Evolutionary conservation across 37 sponge, comb jelly and placozoan species (phyloP).

Genomic region (Theonella swinhoei): DNA sequence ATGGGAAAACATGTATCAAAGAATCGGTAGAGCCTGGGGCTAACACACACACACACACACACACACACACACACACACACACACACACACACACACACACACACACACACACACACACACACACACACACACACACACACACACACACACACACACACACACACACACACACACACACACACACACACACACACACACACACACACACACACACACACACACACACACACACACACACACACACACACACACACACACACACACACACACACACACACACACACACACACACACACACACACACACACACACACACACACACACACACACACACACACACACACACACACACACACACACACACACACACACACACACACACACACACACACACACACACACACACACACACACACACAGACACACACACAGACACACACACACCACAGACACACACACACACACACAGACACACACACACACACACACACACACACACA

Average conservation of each 20-base stretch:
- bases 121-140: constrained; percentile 42
- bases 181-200: background rate
- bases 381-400: background rate
- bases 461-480: background rate
- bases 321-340: constrained; percentile 22
- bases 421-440: too few species aligned
- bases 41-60: too few species aligned
- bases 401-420: background rate
- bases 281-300: background rate
- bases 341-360: too few species aligned
- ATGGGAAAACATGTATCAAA: too few species aligned
- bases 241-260: constrained; percentile 20
- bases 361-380: constrained; percentile 10
- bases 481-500: too few species aligned
- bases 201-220: constrained; percentile 5
- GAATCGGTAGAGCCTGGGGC: too few species aligned
- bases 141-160: constrained; percentile 2
- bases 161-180: background rate
- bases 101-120: constrained; percentile 28
- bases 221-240: constrained; percentile 1
- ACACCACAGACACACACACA: too few species aligned
- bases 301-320: constrained; percentile 26
- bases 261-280: background rate
- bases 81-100: background rate
- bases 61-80: too few species aligned